phyloP scores from a whole-genome alignment of 2,113 vertebrate species.

The Paramormyrops kingsleyae region DNA sequence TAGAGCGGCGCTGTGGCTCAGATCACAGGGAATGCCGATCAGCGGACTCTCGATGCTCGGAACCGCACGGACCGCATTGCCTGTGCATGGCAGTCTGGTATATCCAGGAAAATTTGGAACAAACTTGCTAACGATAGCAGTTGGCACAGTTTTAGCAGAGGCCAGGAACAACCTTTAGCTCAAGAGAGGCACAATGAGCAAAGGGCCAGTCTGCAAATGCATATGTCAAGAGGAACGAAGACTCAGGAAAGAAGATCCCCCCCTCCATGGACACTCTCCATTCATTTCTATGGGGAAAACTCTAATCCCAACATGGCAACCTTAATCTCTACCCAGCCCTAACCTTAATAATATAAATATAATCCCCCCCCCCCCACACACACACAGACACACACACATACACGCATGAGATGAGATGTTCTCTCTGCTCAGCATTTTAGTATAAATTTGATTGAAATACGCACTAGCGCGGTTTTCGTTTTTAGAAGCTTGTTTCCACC shows the following conservation, averaged over 20 bases:
- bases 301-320: no score
- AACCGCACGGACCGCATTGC: neutral
- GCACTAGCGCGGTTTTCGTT: neutral
- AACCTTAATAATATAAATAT: no score
- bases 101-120: neutral
- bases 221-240: neutral
- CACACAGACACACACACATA: no score
- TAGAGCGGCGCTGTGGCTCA: neutral
- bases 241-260: no score
- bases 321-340: no score
- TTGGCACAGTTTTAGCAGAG: neutral
- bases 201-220: neutral
- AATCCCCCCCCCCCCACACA: no score
- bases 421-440: neutral
- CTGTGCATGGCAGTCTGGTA: neutral
- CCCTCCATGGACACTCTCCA: no score
- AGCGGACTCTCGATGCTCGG: neutral
- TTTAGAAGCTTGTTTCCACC: neutral
- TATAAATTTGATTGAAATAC: neutral
- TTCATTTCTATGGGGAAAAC: no score
- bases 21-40: neutral
- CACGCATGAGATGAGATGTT: neutral
- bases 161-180: neutral
- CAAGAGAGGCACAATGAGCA: neutral
- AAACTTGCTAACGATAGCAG: neutral